Evolutionary conservation across 53 echinoderm and acorn worm genomes (phyloP).

Genomic region (Henricia sp.): DNA sequence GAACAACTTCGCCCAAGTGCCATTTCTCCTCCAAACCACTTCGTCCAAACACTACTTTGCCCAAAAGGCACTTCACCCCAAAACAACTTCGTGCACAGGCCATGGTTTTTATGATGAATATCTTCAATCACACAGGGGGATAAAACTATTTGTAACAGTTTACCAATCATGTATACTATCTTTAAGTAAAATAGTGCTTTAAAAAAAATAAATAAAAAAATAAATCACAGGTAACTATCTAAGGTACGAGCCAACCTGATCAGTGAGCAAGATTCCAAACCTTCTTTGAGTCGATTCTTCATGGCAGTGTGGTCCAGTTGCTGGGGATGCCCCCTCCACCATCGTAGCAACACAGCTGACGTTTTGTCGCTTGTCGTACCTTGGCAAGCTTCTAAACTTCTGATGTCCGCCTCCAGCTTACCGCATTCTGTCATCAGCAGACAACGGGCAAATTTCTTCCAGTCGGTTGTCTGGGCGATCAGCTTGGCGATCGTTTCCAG

Average conservation of each 20-base stretch:
- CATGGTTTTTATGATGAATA: no score
- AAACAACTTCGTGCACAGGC: no score
- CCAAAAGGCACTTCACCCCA: no score
- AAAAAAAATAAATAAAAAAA: no score
- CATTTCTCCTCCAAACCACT: no score
- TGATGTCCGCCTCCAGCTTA: slow-evolving; percentile 48
- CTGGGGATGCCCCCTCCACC: slow-evolving; percentile 55
- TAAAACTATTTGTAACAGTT: no score
- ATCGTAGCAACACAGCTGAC: slow-evolving; percentile 54
- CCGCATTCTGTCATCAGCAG: slow-evolving; percentile 54
- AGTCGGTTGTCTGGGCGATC: slow-evolving; percentile 38
- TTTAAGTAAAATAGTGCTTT: no score
- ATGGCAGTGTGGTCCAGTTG: slow-evolving; percentile 7
- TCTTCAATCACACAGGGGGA: no score
- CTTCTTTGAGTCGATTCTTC: slow-evolving; percentile 43
- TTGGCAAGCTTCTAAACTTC: slow-evolving; percentile 37
- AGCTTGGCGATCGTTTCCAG: slow-evolving; percentile 45
- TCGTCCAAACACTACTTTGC: no score
- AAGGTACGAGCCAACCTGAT: slow-evolving; percentile 52
- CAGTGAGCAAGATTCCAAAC: slow-evolving; percentile 58
- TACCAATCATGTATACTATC: no score
- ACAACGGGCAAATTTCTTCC: slow-evolving; percentile 58
- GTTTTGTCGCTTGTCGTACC: slow-evolving; percentile 56
- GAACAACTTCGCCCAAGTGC: no score
- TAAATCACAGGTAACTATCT: slow-evolving; percentile 44